Base-by-base conservation (phyloP, 2,888 invertebrate species). In the Syrphus vitripennis region DNA sequence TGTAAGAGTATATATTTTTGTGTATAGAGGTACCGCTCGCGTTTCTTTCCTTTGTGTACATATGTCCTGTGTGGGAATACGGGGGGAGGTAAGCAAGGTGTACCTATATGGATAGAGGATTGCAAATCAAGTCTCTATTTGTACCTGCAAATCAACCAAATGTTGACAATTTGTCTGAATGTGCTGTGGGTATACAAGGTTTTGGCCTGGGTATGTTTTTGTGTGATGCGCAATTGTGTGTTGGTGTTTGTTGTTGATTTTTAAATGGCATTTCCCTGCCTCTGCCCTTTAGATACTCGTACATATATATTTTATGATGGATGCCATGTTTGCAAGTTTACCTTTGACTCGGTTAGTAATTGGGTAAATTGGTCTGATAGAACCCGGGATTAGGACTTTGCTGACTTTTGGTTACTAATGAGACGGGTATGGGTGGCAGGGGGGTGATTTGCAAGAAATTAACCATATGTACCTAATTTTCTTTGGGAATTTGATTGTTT, bases 121-220 rank as follows among this genome's bases (percentile, higher is more conserved):
- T 82, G 70, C 78, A 82, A 86, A 86, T 86, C 86, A 86, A 86
- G 63, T 86, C 74, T 86, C 74, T 86, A 70, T 82, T 86, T 86
- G 81, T 86, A 78, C 86, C 86, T 86, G 82, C 78, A 86, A 86
- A 86, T 86, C 81, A 86, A 86, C 86, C 81, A 63, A 86, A 78
- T 86, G 77, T 86, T 86, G 86, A 86, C 86, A 86, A 78, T 86
- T 86, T 86, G 86, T 86, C 86, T 86, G 86, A 78, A 72, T 80
- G n/a, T n/a, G 63, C 65, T 67, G 48, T n/a, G 21, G 14, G 2
- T 2, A 29, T 12, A n/a, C 6, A n/a, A n/a, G n/a, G n/a, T 24
- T 61, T 63, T 59, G 16, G 7, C 2, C 5, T 14, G 34, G 21
- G n/a, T 40, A 14, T 67, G 31, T 63, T 16, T 31, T 19, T 7